Evolutionary conservation across 2,797 vertebrate species (phyloP).

Genomic region (Cheirogaleus major): DNA sequence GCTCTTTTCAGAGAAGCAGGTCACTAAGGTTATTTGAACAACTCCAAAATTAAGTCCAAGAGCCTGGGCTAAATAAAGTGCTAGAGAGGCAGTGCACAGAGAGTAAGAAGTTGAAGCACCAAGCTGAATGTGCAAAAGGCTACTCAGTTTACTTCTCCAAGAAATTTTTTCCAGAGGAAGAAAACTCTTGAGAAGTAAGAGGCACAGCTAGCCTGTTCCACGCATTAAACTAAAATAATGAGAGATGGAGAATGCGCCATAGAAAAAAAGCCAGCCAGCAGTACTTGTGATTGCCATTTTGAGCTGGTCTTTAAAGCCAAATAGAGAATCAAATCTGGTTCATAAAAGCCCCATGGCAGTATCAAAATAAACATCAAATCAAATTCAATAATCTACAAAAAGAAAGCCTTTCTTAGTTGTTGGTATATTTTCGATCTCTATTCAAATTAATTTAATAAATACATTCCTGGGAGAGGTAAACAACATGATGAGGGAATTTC

Average conservation of each 20-base stretch:
- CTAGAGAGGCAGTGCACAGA: background rate
- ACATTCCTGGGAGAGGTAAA: background rate
- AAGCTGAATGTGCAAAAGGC: background rate
- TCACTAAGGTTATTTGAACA: background rate
- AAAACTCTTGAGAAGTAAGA: background rate
- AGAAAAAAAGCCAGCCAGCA: background rate
- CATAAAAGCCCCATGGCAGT: background rate
- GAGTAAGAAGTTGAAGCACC: background rate
- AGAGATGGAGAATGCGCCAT: background rate
- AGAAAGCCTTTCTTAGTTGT: background rate
- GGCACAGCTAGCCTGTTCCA: background rate
- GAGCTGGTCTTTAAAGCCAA: background rate
- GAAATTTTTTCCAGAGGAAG: background rate
- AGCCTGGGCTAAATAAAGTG: background rate
- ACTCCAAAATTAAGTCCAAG: background rate
- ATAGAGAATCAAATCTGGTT: background rate
- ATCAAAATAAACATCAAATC: background rate
- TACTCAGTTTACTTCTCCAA: background rate
- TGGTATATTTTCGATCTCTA: constrained; percentile 1
- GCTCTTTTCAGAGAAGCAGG: background rate
- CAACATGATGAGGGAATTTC: background rate
- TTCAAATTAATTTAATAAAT: constrained; percentile 34
- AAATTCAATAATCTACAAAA: background rate
- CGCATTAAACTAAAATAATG: background rate
- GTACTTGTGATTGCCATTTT: background rate